A percentile compares a stretch with the other conserved stretches of the same genome.
These are phyloP conservation scores for Apogon talboti DNA, from an alignment of 2,797 vertebrate genomes.

Conservation along the genomic window DNA sequence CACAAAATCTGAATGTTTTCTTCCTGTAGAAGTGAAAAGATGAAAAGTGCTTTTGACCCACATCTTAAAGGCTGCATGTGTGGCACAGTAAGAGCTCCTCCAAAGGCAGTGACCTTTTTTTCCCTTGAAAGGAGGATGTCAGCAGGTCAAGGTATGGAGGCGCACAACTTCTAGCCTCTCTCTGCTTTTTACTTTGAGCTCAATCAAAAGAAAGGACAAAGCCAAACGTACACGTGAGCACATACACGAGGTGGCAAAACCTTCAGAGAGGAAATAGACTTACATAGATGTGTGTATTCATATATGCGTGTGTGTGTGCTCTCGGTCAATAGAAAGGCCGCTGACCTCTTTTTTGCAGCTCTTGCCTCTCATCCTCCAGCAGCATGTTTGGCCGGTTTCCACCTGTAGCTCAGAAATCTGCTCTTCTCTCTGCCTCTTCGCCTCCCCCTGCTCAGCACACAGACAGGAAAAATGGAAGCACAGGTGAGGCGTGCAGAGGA, in stretches of 20 bases:
- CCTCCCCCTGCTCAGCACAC: conserved; percentile 67
- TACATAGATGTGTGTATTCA: conserved; percentile 36
- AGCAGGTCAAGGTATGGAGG: conserved; percentile 51
- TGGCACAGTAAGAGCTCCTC: conserved; percentile 41
- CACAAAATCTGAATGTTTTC: conserved; percentile 54
- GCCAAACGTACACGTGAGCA: conserved; percentile 37
- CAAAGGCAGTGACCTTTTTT: conserved; percentile 24
- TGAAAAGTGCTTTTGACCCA: conserved; percentile 62
- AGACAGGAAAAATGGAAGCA: conserved; percentile 34
- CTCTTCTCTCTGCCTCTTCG: conserved; percentile 62
- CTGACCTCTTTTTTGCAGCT: conserved; percentile 67
- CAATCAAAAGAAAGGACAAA: conserved; percentile 49
- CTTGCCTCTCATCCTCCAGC: conserved; percentile 61
- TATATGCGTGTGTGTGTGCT: conserved; percentile 17
- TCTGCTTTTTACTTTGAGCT: conserved; percentile 44
- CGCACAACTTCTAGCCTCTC: conserved; percentile 38
- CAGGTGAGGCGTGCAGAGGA: conserved; percentile 71
- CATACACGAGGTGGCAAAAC: conserved; percentile 37
- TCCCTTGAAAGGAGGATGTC: conserved; percentile 45
- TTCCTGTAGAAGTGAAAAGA: conserved; percentile 8
- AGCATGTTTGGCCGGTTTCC: conserved; percentile 63
- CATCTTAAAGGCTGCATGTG: conserved; percentile 49
- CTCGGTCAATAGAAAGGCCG: conserved; percentile 37
- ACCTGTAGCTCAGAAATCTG: conserved; percentile 77
- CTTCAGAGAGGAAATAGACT: conserved; percentile 24